Conservation (phyloP, 2,797 vertebrate species). For the Protosalanx chinensis region DNA sequence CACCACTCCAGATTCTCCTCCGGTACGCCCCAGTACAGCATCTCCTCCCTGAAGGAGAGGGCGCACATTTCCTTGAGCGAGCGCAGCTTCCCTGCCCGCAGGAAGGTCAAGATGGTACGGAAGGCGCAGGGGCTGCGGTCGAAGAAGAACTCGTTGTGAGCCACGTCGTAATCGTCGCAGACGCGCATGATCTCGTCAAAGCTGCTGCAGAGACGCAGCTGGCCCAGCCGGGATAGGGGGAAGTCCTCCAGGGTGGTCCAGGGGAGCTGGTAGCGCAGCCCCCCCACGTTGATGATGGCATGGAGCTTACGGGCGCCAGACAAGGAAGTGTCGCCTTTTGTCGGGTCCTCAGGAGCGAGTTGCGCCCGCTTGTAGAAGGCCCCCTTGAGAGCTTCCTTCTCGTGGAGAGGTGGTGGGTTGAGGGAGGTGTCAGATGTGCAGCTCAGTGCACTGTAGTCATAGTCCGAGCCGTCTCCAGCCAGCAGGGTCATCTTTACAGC, state of each 20-base stretch:
- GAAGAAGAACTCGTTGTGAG: constrained; percentile 96
- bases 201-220: constrained; percentile 89
- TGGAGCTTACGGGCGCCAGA: constrained; percentile 79
- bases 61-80: constrained; percentile 91
- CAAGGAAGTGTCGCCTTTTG: constrained; percentile 35
- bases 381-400: constrained; percentile 84
- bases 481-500: constrained; percentile 89
- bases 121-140: constrained; percentile 96
- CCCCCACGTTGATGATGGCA: constrained; percentile 95
- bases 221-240: constrained; percentile 89
- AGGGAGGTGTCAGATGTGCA: constrained; percentile 88
- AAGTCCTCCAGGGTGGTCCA: constrained; percentile 97
- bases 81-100: constrained; percentile 90
- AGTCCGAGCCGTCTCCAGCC: constrained; percentile 94
- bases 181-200: constrained; percentile 94
- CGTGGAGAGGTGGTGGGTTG: constrained; percentile 78
- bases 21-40: constrained; percentile 97
- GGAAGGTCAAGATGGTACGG: constrained; percentile 91
- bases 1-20: constrained; percentile 95
- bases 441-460: constrained; percentile 95
- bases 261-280: constrained; percentile 91
- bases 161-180: constrained; percentile 94
- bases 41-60: constrained; percentile 94
- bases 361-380: constrained; percentile 91
- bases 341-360: constrained; percentile 65